phyloP scores from a whole-genome alignment of 2,797 vertebrate genomes.

The Pipistrellus kuhlii region DNA sequence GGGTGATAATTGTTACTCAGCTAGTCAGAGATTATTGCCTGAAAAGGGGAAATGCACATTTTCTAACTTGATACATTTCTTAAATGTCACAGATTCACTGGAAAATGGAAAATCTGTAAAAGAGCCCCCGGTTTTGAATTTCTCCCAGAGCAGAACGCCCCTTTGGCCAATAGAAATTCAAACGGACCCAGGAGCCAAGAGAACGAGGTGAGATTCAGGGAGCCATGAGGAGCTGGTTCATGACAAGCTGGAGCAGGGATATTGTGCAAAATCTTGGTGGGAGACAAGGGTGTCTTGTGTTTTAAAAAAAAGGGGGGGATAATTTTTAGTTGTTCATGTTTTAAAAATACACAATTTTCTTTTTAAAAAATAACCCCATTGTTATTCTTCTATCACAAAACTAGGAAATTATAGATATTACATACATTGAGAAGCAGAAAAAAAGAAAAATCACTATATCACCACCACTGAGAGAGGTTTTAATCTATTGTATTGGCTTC shows the following conservation, averaged over 20 bases:
- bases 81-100: slow-evolving; percentile 77
- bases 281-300: background rate
- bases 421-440: background rate
- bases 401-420: background rate
- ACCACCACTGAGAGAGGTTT: background rate
- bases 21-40: background rate
- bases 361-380: background rate
- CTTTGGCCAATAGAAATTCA: slow-evolving; percentile 29
- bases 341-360: background rate
- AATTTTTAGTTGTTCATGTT: background rate
- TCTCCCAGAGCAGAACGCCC: slow-evolving; percentile 32
- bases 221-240: rapidly evolving
- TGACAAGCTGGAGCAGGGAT: rapidly evolving
- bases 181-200: background rate
- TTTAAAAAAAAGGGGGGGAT: too few relatives aligned
- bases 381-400: background rate
- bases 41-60: background rate
- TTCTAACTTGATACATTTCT: slow-evolving; percentile 70
- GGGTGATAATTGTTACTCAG: background rate
- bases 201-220: slow-evolving; percentile 47
- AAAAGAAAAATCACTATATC: background rate
- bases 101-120: slow-evolving; percentile 72
- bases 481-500: background rate
- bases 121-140: slow-evolving; percentile 66
- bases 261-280: rapidly evolving